Conservation (phyloP, 2,113 vertebrate genomes). For the Pristiophorus japonicus region DNA sequence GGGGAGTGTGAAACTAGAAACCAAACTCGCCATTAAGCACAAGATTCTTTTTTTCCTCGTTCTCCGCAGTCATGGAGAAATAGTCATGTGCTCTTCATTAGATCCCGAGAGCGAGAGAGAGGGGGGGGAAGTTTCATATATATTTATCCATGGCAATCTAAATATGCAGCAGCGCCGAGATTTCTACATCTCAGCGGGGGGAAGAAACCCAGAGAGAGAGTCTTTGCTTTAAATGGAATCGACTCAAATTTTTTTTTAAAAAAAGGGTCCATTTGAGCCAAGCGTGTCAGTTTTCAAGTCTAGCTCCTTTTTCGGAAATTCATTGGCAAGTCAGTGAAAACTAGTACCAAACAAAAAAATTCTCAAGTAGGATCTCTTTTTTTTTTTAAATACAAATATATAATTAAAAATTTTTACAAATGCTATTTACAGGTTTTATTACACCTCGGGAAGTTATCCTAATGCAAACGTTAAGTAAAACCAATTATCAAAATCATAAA, state of each 20-base stretch:
- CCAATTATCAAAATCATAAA: constrained; percentile 52
- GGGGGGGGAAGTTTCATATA: neutral
- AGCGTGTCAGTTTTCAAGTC: neutral
- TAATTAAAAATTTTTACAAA: constrained; percentile 75
- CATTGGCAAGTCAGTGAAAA: neutral
- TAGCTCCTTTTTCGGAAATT: neutral
- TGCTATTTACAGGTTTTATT: constrained; percentile 82
- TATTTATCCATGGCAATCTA: neutral
- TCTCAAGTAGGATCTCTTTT: constrained; percentile 40
- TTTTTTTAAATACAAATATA: constrained; percentile 79
- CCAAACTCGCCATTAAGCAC: neutral
- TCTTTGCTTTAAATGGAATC: neutral
- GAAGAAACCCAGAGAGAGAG: neutral
- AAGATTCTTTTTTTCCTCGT: no score
- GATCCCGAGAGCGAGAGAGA: neutral
- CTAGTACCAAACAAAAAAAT: neutral
- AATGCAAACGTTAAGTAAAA: constrained; percentile 50
- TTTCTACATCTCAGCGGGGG: neutral
- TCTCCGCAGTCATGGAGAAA: neutral
- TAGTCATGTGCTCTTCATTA: neutral
- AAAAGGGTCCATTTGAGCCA: neutral
- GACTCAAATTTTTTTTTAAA: neutral
- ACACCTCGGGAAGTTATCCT: constrained; percentile 50
- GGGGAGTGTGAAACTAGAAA: neutral
- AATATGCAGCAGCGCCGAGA: neutral